Evolutionary conservation across 1,140 invertebrate genomes (phyloP), one percentile per base, ranked within the genome.

Genomic region (Spodoptera frugiperda): DNA sequence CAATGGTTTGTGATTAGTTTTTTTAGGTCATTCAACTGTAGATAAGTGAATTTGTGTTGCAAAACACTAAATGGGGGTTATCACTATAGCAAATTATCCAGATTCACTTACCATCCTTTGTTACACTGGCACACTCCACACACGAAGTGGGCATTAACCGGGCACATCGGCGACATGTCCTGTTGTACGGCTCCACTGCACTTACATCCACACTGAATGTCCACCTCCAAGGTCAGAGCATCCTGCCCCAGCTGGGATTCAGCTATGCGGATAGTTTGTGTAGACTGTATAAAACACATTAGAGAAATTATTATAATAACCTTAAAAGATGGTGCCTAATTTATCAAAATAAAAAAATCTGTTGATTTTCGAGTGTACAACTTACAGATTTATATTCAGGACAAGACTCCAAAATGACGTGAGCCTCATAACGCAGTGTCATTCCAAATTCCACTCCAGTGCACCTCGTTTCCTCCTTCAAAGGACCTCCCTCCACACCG

Each of bases 81-180:
- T 2, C 5, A 25, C 25, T 2, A 2, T 25, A n/a, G 25, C 5
- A 25, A 39, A 39, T 0, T 39, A 39, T 39, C 1, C 5, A 6
- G 39, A 25, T 19, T 0, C 15, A 79, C 89, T 89, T 85, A 95
- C 95, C 95, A 96, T 85, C 95, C 95, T 71, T 91, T 86, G 76
- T 95, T 89, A 76, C 96, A 96, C 33, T 88, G 83, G 76, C 95
- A 96, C 71, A 94, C 94, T 57, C 95, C 95, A 77, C 96, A 96
- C 17, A 94, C 84, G 12, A 94, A 81, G 30, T 92, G 91, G 3
- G 95, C 95, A 81, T 96, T 92, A 25, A 80, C 73, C 6, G 95
- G 92, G 78, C 94, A 95, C 25, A 86, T 87, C 19, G 90, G 80
- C 4, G 74, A 59, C 76, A 86, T 78, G 55, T 83, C 80, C 67